Percentiles rank a stretch among this genome's conserved stretches.
These are phyloP conservation scores for Anastatus disparis DNA, from an alignment of 1,140 invertebrate genomes.

Conservation along the genomic window DNA sequence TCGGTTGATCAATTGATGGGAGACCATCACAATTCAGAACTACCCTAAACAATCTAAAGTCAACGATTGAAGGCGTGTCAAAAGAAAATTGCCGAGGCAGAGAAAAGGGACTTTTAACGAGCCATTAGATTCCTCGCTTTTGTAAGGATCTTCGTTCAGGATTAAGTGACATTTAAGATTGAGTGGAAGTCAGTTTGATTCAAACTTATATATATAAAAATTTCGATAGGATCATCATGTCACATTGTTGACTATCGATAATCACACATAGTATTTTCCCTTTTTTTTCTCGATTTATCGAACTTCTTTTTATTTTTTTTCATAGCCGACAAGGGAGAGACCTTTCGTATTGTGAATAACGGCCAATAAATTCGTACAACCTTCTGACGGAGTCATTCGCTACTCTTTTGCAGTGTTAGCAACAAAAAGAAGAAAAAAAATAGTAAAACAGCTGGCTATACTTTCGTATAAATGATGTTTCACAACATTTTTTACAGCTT, in stretches of 20 bases:
- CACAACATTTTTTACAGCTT: slow-evolving; percentile 28
- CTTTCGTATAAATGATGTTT: background rate
- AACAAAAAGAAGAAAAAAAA: background rate
- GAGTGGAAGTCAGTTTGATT: background rate
- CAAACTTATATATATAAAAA: too few relatives aligned
- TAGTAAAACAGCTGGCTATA: background rate
- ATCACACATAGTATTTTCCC: background rate
- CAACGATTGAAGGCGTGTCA: background rate
- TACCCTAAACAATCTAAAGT: too few relatives aligned
- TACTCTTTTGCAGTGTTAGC: background rate
- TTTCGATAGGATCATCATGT: background rate
- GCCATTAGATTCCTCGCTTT: background rate
- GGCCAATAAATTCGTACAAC: slow-evolving; percentile 27
- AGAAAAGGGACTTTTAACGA: too few relatives aligned
- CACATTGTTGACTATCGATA: background rate
- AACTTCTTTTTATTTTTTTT: background rate
- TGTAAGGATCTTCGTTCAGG: too few relatives aligned
- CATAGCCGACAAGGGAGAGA: background rate
- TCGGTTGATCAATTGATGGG: too few relatives aligned
- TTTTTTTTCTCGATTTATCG: slow-evolving; percentile 1
- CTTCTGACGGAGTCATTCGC: background rate
- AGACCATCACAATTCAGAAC: too few relatives aligned
- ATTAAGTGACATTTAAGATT: too few relatives aligned
- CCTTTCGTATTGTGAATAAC: slow-evolving; percentile 1
- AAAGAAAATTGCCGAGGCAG: too few relatives aligned